Conservation (phyloP, 2,113 vertebrate genomes). For the Labeo rohita region DNA sequence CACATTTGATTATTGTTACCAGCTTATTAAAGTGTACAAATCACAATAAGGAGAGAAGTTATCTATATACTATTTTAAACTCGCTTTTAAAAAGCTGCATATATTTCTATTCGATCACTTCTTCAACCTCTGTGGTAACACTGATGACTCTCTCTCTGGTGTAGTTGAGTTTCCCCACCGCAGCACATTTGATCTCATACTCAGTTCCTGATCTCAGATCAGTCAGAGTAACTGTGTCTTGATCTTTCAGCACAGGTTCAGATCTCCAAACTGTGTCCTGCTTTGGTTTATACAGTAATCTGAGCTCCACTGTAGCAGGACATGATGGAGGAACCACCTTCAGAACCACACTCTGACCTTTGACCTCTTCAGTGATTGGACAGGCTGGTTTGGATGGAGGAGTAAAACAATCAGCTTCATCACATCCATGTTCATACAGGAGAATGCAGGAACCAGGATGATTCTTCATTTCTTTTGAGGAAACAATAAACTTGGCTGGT, state of each 20-base stretch:
- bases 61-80: too few species aligned
- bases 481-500: neutral
- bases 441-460: neutral
- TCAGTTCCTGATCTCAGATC: neutral
- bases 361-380: neutral
- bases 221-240: too few species aligned
- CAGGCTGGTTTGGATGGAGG: too few species aligned
- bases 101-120: too few species aligned
- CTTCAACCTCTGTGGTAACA: too few species aligned
- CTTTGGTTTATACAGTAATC: too few species aligned
- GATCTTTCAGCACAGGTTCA: too few species aligned
- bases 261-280: too few species aligned
- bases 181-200: slow-evolving; percentile 39
- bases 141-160: neutral
- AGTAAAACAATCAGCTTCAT: neutral
- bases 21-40: too few species aligned
- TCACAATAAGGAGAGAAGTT: too few species aligned
- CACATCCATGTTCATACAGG: neutral
- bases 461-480: neutral
- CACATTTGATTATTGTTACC: too few species aligned
- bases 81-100: too few species aligned
- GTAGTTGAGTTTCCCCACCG: slow-evolving; percentile 9
- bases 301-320: neutral
- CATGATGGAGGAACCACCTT: neutral
- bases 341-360: neutral